A percentile compares a stretch with the other conserved stretches of the same genome.
Conservation (phyloP, 2,888 invertebrate species). For the Girardia tigrina region DNA sequence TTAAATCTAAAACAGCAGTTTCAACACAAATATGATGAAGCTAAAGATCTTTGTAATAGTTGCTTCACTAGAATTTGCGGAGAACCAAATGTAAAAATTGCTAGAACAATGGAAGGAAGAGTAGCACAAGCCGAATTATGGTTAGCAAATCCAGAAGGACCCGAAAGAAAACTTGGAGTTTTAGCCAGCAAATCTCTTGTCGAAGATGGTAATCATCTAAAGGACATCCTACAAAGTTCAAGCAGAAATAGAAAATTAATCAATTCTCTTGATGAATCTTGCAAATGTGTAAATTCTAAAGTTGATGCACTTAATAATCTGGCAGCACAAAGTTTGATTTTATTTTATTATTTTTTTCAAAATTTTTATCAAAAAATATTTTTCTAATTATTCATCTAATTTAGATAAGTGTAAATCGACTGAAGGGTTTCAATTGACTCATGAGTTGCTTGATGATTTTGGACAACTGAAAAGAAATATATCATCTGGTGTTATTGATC, state of each 20-base stretch:
- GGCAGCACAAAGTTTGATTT: neutral
- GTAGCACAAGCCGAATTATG: neutral
- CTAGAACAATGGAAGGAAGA: neutral
- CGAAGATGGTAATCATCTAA: neutral
- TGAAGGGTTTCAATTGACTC: neutral
- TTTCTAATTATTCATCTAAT: too few relatives aligned
- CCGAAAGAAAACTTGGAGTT: neutral
- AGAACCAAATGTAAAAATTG: neutral
- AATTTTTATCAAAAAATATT: too few relatives aligned
- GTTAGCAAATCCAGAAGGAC: conserved; percentile 10
- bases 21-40: neutral
- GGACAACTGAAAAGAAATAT: neutral
- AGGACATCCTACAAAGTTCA: neutral
- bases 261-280: neutral
- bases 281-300: neutral
- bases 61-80: neutral
- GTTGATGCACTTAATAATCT: neutral
- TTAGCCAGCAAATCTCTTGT: neutral
- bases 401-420: neutral
- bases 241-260: neutral
- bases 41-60: neutral
- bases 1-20: neutral
- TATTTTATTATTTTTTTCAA: neutral
- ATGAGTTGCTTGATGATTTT: neutral
- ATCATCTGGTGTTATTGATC: neutral